Evolutionary conservation across 2,797 vertebrate genomes (phyloP), one percentile per base, ranked within the genome.

Genomic region (Coregonus ussuriensis): DNA sequence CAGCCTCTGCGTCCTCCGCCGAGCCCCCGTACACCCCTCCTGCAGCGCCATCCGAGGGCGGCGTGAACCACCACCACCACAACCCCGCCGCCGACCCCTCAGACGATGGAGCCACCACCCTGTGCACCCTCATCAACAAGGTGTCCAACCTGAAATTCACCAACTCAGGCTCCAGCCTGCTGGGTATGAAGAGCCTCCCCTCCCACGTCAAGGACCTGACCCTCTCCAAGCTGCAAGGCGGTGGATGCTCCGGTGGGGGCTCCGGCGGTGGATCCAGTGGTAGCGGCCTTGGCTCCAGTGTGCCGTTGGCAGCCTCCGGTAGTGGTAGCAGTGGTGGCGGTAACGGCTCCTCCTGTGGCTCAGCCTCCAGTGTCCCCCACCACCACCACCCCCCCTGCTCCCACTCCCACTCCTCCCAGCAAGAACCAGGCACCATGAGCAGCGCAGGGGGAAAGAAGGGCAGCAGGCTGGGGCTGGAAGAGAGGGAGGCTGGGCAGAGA

Each of bases 61-160:
- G 75, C 86, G 83, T 47, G 9, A 47, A 76, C 85, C 77, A 74
- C 82, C 85, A 85, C 77, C 84, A 72, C 89, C 92, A 93, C 90
- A 82, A 86, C 94, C 78, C 91, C 88, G 72, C 90, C 72, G 80
- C 94, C 77, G 94, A 97, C 86, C 59, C 59, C n/a, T 95, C 96
- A 71, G 97, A 98, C 90, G 97, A 99, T 97, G 97, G 96, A 92
- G 93, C 96, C 90, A 97, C 94, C 92, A 95, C 96, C 92, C 94
- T 99, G 87, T 98, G 97, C 78, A 97, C 96, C 80, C 96, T 99
- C 92, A 97, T 99, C 91, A 97, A 98, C 94, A 99, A 97, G 95
- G 97, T 98, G 95, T 98, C 97, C 93, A 94, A 95, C 95, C 93
- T 99, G 93, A 99, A 99, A 96, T 97, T 99, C 88, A 95, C 96